Conservation (phyloP, 64 coral and sea anemone genomes). For the Orbicella faveolata region DNA sequence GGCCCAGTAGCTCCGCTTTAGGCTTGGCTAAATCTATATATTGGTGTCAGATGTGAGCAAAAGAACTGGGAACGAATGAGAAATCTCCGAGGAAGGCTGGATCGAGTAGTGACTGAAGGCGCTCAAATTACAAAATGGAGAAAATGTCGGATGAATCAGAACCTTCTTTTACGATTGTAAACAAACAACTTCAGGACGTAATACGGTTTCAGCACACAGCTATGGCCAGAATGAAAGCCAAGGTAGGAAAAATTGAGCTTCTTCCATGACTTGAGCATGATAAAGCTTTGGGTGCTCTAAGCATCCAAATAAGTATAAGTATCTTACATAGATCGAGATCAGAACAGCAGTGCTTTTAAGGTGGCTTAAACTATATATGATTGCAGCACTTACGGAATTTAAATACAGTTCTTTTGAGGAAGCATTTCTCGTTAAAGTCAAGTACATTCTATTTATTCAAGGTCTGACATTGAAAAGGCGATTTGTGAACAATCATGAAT, state of each 20-base stretch:
- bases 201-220: slow-evolving; percentile 80
- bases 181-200: slow-evolving; percentile 92
- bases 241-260: slow-evolving; percentile 50
- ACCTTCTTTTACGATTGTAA: slow-evolving; percentile 82
- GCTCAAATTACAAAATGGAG: slow-evolving; percentile 84
- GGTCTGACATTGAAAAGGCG: no score
- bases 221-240: slow-evolving; percentile 63
- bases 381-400: no score
- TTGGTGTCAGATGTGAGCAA: not conserved
- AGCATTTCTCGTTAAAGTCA: no score
- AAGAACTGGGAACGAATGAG: not conserved
- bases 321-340: no score
- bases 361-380: no score
- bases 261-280: not conserved
- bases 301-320: no score
- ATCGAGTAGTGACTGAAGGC: slow-evolving; percentile 18
- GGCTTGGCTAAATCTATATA: no score
- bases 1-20: no score
- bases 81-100: not conserved
- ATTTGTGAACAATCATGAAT: no score
- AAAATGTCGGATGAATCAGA: slow-evolving; percentile 28
- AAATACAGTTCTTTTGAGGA: no score
- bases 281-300: not conserved
- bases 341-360: no score
- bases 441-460: no score